These are phyloP conservation scores for Drosophila subobscura DNA, from an alignment of 1,140 invertebrate species.

Conservation along the genomic window DNA sequence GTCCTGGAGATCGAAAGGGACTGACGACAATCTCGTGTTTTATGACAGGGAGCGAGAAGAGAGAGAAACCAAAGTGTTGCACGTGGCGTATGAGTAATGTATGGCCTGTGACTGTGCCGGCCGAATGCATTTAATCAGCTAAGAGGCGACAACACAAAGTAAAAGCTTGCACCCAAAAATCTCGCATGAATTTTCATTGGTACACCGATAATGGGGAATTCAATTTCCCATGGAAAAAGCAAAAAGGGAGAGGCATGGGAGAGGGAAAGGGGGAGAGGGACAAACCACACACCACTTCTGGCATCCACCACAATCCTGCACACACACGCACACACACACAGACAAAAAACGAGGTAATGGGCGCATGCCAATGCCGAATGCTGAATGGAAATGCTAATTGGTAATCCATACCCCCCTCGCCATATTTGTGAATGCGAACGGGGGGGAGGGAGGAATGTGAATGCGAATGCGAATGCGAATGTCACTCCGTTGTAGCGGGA, in stretches of 20 bases:
- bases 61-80: constrained; percentile 49
- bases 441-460: no score
- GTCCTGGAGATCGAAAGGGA: not conserved
- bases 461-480: constrained; percentile 10
- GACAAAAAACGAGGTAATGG: constrained; percentile 41
- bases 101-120: not conserved
- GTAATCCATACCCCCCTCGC: constrained; percentile 38
- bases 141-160: constrained; percentile 31
- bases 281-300: not conserved
- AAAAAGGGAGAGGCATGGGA: no score
- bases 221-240: constrained; percentile 52
- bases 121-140: constrained; percentile 53
- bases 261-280: no score
- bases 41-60: constrained; percentile 48
- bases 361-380: constrained; percentile 7
- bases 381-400: constrained; percentile 69
- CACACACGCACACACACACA: constrained; percentile 32
- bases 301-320: constrained; percentile 16
- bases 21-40: constrained; percentile 26
- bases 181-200: constrained; percentile 70
- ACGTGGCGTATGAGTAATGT: constrained; percentile 68
- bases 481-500: not conserved
- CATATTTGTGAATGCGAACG: constrained; percentile 11
- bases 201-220: constrained; percentile 66
- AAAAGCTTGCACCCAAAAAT: constrained; percentile 31